Conservation (phyloP, 2,113 vertebrate species). For the human region DNA sequence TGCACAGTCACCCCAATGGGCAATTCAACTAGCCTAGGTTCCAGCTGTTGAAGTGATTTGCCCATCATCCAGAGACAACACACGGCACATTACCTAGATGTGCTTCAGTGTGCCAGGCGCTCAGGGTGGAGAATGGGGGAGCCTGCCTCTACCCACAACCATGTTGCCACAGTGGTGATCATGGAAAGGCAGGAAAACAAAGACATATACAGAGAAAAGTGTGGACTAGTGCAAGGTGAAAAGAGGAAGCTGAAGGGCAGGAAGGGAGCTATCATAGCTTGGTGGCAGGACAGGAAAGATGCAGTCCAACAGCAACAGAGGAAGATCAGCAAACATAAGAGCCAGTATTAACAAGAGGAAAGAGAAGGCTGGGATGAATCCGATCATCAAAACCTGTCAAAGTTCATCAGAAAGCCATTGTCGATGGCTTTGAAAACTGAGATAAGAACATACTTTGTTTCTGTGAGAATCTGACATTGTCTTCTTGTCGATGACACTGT, state of each 20-base stretch:
- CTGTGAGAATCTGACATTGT: neutral
- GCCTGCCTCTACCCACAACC: neutral
- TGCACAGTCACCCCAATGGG: neutral
- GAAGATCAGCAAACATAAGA: neutral
- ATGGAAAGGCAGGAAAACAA: neutral
- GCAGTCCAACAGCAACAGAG: neutral
- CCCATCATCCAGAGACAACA: neutral
- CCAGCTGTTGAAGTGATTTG: neutral
- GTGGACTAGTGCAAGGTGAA: no score
- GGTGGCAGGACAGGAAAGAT: neutral
- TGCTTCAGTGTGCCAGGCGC: neutral
- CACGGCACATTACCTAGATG: neutral
- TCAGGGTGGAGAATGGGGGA: neutral
- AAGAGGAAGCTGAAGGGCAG: neutral
- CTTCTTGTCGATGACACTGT: neutral
- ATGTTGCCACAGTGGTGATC: neutral
- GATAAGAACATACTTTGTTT: neutral
- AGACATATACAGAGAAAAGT: neutral
- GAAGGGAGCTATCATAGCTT: rapidly evolving
- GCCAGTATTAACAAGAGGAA: no score
- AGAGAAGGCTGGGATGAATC: neutral
- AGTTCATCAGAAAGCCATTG: neutral
- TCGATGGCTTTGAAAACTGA: neutral
- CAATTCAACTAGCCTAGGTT: no score
- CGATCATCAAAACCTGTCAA: neutral